These are phyloP conservation scores for Oreotragus oreotragus DNA, from an alignment of 2,113 vertebrate species.

Conservation along the genomic window DNA sequence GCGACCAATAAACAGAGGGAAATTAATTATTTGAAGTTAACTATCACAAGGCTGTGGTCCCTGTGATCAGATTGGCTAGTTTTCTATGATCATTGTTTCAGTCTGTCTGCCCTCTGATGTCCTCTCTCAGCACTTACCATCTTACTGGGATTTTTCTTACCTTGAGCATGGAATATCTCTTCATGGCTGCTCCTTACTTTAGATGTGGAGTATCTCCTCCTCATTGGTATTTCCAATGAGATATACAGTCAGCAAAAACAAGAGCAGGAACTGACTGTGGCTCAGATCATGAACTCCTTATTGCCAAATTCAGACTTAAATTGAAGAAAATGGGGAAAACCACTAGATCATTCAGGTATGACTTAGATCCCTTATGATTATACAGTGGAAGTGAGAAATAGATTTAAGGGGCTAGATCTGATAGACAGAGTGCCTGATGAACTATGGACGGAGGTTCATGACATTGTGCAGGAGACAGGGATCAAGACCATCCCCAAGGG, in stretches of 20 bases:
- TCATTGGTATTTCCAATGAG: not conserved
- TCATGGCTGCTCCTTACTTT: not conserved
- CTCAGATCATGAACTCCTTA: not conserved
- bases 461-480: not conserved
- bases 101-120: not conserved
- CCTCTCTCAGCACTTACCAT: not conserved
- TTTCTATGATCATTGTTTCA: not conserved
- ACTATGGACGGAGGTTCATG: not conserved
- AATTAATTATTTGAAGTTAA: not conserved
- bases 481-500: not conserved
- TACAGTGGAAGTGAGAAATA: not conserved
- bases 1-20: not conserved
- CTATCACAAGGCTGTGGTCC: not conserved
- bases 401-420: not conserved
- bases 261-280: not conserved
- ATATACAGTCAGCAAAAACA: not conserved
- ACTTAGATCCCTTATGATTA: not conserved
- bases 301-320: not conserved
- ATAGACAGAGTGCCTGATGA: not conserved
- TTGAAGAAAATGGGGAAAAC: not conserved
- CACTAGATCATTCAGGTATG: not conserved
- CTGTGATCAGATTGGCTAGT: not conserved
- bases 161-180: fast-evolving
- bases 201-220: not conserved
- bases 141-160: not conserved